A percentile compares a stretch with the other conserved stretches of the same genome.
Evolutionary conservation across 2,113 vertebrate genomes (phyloP).

Genomic region (Spea multiplicata): DNA sequence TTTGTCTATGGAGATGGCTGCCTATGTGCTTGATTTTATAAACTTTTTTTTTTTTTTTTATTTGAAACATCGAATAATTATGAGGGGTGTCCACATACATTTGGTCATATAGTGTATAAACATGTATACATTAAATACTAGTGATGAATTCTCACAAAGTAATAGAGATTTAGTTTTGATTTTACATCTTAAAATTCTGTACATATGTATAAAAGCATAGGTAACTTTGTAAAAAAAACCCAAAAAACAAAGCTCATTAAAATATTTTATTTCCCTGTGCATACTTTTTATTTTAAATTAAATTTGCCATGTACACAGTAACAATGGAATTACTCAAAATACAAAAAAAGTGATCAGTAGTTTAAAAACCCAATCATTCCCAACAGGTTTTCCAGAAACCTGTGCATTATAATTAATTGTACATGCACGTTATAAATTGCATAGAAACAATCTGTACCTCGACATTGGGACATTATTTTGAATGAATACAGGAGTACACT

Average conservation of each 20-base stretch:
- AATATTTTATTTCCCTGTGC: conserved; percentile 27
- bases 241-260: not conserved
- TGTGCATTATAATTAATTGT: not conserved
- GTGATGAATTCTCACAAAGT: no score
- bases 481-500: not conserved
- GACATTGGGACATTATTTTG: not conserved
- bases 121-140: no score
- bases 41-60: no score
- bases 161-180: no score
- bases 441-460: conserved; percentile 15
- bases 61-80: no score
- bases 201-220: no score
- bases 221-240: not conserved
- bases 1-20: no score
- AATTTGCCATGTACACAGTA: conserved; percentile 5
- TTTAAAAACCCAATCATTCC: conserved; percentile 24
- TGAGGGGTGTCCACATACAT: no score
- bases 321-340: conserved; percentile 12
- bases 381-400: conserved; percentile 37
- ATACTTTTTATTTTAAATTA: conserved; percentile 38
- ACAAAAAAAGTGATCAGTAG: conserved; percentile 31
- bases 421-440: not conserved
- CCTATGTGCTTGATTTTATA: no score
- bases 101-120: no score
- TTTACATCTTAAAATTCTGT: no score